These are phyloP conservation scores for Apodemus sylvaticus DNA, from an alignment of 2,113 vertebrate species.

Conservation along the genomic window DNA sequence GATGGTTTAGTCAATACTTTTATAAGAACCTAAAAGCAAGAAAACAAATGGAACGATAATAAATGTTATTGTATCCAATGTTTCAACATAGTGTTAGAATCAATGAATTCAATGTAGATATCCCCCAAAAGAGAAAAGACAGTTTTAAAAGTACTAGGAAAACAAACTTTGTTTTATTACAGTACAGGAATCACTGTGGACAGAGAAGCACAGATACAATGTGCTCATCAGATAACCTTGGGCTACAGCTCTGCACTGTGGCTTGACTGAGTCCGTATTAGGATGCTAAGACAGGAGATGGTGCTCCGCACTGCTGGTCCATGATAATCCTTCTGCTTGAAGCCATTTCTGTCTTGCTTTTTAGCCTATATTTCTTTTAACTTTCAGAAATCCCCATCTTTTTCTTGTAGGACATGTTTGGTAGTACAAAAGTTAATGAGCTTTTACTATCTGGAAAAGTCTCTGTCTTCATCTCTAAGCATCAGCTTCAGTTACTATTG, in stretches of 20 bases:
- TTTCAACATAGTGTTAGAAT: not conserved
- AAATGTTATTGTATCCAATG: not conserved
- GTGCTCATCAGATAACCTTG: not conserved
- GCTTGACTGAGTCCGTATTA: not conserved
- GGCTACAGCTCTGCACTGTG: not conserved
- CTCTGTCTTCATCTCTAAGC: not conserved
- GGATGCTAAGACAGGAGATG: not conserved
- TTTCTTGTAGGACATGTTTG: not conserved
- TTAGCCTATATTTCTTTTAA: not conserved
- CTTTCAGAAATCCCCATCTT: not conserved
- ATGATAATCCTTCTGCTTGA: not conserved
- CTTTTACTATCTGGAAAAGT: not conserved
- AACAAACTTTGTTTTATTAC: not conserved
- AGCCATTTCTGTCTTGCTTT: not conserved
- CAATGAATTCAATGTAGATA: not conserved
- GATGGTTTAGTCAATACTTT: not conserved
- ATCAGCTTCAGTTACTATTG: not conserved
- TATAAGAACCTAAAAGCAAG: not conserved
- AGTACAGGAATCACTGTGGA: not conserved
- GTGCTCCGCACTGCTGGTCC: not conserved
- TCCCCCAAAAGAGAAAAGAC: not conserved
- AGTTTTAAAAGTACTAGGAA: not conserved
- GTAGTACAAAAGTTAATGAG: not conserved
- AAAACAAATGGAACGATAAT: not conserved
- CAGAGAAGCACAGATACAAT: no score